Base-by-base conservation (phyloP, 2,797 vertebrate species). In the Potorous gilbertii region DNA sequence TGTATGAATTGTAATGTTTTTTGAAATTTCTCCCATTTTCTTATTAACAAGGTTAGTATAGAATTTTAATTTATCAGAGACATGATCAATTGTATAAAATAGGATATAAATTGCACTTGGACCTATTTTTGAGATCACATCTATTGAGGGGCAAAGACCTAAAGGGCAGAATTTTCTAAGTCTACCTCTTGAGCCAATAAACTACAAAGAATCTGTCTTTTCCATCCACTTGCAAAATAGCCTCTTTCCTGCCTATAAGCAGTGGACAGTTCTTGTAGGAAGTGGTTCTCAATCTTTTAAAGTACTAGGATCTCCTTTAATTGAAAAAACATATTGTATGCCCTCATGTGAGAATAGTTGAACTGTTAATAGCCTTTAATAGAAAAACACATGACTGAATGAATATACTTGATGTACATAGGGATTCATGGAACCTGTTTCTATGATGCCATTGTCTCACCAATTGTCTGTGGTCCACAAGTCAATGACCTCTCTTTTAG, bases 1-100 rank as follows among this genome's bases (percentile, higher is more conserved):
- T 93, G 46, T 90, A 0, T 31, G 74, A 90, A 95, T 27, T 59
- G 92, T 91, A 40, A 50, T 96, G 94, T 12, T 94, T 54, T 95
- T 97, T 57, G 55, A 96, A 94, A 28, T 87, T 54, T 95, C 40
- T 89, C 10, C 74, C 74, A 90, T 95, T 96, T 96, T 54, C 28
- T 55, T 95, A 87, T 87, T 94, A 74, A 59, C 81, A 94, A 97
- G 21, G 1, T 92, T 94, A 94, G 13, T 54, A 21, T 94, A 52
- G 14, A 90, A 59, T 96, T 92, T 94, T 95, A 94, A 87, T 74
- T 54, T 93, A 28, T 91, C 94, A 57, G 34, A 52, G 52, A 92
- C 40, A 40, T 12, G 92, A 57, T 95, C 87, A 92, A 3, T 94
- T 92, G 94, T 87, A 90, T 81, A 95, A 91, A 94, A 91, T 54